These are phyloP conservation scores for Macrobrachium rosenbergii DNA, from an alignment of 1,140 invertebrate species.

Conservation along the genomic window DNA sequence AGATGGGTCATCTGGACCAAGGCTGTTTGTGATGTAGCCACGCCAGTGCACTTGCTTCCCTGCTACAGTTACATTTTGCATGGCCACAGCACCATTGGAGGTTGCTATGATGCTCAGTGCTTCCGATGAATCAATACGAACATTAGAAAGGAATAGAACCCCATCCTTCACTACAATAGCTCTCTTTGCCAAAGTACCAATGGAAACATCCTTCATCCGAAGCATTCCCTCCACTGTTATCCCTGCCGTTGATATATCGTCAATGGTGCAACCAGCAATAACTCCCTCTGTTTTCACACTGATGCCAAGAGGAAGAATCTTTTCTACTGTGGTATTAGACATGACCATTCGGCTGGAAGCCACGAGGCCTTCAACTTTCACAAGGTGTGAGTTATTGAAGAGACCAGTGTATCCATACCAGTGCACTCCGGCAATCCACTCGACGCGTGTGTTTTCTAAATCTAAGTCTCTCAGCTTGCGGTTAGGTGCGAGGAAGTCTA, in stretches of 20 bases:
- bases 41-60: constrained; percentile 41
- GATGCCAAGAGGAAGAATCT: constrained; percentile 7
- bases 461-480: constrained; percentile 46
- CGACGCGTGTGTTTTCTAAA: constrained; percentile 18
- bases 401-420: constrained; percentile 52
- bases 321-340: constrained; percentile 28
- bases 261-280: constrained; percentile 33
- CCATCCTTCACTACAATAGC: constrained; percentile 32
- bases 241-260: constrained; percentile 5
- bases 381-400: constrained; percentile 46
- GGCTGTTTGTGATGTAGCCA: constrained; percentile 23
- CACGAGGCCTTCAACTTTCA: constrained; percentile 18
- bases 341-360: constrained; percentile 51
- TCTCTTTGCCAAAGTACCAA: constrained; percentile 21
- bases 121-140: constrained; percentile 16
- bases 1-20: constrained; percentile 2
- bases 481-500: constrained; percentile 42
- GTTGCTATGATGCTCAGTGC: constrained; percentile 35
- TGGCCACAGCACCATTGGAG: constrained; percentile 29
- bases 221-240: constrained; percentile 19
- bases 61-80: constrained; percentile 44
- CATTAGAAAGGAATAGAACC: constrained; percentile 34
- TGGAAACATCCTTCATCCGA: constrained; percentile 40
- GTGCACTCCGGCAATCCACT: constrained; percentile 25
- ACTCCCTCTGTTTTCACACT: constrained; percentile 31